Conservation (phyloP, 2,113 vertebrate species). For the Cichladusa arquata region DNA sequence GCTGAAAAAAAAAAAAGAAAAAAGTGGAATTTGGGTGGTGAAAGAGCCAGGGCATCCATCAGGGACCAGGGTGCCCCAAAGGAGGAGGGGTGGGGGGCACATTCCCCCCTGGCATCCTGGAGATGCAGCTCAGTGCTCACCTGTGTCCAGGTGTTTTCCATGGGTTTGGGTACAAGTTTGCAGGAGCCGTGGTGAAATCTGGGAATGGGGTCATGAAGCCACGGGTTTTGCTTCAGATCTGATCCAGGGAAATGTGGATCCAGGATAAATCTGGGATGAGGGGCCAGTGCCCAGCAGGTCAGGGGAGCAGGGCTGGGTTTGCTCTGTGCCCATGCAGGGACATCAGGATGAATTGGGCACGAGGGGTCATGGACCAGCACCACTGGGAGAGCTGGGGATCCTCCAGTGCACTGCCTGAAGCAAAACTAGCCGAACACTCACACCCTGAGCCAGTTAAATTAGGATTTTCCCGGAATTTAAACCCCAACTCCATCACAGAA, state of each 20-base stretch:
- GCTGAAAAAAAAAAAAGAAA: neutral
- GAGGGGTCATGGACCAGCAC: neutral
- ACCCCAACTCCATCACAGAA: rapidly evolving
- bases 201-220: rapidly evolving
- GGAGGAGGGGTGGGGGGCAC: neutral
- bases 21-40: neutral
- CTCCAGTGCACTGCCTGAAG: rapidly evolving
- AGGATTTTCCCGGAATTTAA: neutral
- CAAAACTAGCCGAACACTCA: rapidly evolving
- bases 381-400: neutral
- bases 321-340: neutral
- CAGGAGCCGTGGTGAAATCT: neutral
- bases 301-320: neutral
- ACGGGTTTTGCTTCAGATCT: neutral
- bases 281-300: neutral
- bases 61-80: neutral
- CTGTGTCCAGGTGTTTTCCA: rapidly evolving
- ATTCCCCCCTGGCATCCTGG: neutral
- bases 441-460: neutral
- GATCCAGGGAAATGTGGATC: rapidly evolving
- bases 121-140: rapidly evolving
- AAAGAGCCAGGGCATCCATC: neutral
- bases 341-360: rapidly evolving
- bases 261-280: rapidly evolving
- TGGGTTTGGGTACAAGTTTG: neutral